These are phyloP conservation scores for Tauraco hartlaubi DNA, from an alignment of 2,797 vertebrate genomes.

Conservation along the genomic window DNA sequence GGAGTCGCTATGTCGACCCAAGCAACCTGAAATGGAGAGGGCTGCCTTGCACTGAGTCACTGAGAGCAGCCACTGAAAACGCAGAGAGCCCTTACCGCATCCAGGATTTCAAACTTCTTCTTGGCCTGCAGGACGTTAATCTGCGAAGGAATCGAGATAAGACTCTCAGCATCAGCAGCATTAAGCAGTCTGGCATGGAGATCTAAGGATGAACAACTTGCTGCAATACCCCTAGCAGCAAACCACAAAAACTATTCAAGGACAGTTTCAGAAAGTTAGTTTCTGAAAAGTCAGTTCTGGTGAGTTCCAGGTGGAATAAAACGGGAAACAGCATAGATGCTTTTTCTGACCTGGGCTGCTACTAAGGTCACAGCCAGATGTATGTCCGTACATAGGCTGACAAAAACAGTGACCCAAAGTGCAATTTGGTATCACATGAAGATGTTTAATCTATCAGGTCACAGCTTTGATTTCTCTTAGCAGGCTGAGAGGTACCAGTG, in stretches of 20 bases:
- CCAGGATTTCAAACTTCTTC: slow-evolving; percentile 98
- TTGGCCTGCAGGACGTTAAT: slow-evolving; percentile 98
- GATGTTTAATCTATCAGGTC: neutral
- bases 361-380: neutral
- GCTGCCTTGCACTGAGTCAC: neutral
- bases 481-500: neutral
- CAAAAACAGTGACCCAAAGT: neutral
- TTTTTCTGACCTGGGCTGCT: neutral
- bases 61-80: neutral
- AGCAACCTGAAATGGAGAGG: neutral
- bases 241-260: neutral
- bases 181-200: neutral
- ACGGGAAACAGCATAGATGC: neutral
- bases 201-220: neutral
- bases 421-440: neutral
- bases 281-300: neutral
- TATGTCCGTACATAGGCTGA: neutral
- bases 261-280: neutral
- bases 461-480: neutral
- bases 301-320: neutral
- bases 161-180: neutral
- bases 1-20: neutral
- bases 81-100: slow-evolving; percentile 86
- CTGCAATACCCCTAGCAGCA: neutral
- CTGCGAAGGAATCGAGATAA: slow-evolving; percentile 71